phyloP scores from a whole-genome alignment of 2,888 invertebrate species.

The Scelioninae gen. 1 region DNA sequence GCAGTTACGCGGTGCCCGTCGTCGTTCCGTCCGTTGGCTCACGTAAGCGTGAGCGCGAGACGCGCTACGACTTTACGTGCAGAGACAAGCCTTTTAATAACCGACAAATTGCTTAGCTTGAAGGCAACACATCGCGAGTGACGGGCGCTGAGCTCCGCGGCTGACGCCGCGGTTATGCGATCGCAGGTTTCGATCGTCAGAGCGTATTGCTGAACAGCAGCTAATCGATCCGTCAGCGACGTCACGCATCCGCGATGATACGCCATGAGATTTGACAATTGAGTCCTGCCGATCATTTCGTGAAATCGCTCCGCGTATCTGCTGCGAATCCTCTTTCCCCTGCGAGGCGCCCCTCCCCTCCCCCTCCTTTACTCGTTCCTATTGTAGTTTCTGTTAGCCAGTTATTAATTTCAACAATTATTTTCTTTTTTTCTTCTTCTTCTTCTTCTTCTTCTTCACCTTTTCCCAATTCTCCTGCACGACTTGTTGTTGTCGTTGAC shows the following conservation, averaged over 20 bases:
- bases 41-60: too few species aligned
- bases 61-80: too few species aligned
- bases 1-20: constrained; percentile 35
- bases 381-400: constrained; percentile 36
- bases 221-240: too few species aligned
- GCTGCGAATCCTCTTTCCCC: too few species aligned
- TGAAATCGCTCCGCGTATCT: constrained; percentile 13
- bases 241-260: constrained; percentile 26
- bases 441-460: background rate
- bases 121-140: background rate
- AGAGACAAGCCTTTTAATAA: too few species aligned
- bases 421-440: background rate
- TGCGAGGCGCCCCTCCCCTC: background rate
- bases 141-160: constrained; percentile 4
- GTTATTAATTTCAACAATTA: too few species aligned
- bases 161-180: constrained; percentile 34
- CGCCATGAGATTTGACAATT: constrained; percentile 16
- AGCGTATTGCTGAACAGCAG: too few species aligned
- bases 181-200: constrained; percentile 15
- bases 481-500: constrained; percentile 3
- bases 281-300: background rate
- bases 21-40: constrained; percentile 14
- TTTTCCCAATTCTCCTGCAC: too few species aligned
- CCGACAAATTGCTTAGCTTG: too few species aligned
- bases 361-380: constrained; percentile 1